Conservation (phyloP, 1,140 invertebrate genomes). For the Sinonovacula constricta region DNA sequence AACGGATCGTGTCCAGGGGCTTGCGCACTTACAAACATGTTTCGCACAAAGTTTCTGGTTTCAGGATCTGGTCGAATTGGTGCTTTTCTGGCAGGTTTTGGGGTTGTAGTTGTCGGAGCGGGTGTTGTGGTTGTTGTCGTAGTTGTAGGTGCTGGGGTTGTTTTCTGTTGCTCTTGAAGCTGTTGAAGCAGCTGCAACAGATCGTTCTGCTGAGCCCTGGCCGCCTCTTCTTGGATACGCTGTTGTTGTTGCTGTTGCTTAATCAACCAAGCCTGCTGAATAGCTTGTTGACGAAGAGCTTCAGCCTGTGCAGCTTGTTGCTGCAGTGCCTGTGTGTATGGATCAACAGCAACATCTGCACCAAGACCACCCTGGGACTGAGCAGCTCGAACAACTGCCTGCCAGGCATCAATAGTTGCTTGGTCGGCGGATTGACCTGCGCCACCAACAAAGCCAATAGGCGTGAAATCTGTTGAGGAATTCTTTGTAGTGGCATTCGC, state of each 20-base stretch:
- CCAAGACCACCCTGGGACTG: background rate
- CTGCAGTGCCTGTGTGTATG: background rate
- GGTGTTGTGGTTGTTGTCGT: background rate
- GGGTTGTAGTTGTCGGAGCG: conserved; percentile 2
- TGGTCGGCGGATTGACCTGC: conserved; percentile 5
- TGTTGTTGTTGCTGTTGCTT: background rate
- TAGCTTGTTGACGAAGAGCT: background rate
- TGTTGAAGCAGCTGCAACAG: conserved; percentile 13
- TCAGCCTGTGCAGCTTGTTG: background rate
- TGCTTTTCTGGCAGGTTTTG: conserved; percentile 15
- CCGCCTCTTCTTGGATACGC: background rate
- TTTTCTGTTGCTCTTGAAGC: conserved; percentile 4
- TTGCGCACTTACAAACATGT: conserved; percentile 43
- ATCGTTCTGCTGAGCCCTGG: background rate
- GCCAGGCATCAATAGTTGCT: conserved; percentile 25
- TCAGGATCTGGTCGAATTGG: conserved; percentile 40
- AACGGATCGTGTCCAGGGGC: conserved; percentile 34
- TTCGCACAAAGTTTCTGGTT: conserved; percentile 35
- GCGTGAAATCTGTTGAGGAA: no score
- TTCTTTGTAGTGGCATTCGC: background rate
- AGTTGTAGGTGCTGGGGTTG: background rate
- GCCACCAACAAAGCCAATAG: conserved; percentile 22
- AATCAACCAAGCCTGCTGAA: background rate
- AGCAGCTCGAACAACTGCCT: conserved; percentile 32
- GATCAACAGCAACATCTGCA: background rate